Base-by-base conservation (phyloP, 1,140 invertebrate genomes). In the Agraylea sexmaculata region DNA sequence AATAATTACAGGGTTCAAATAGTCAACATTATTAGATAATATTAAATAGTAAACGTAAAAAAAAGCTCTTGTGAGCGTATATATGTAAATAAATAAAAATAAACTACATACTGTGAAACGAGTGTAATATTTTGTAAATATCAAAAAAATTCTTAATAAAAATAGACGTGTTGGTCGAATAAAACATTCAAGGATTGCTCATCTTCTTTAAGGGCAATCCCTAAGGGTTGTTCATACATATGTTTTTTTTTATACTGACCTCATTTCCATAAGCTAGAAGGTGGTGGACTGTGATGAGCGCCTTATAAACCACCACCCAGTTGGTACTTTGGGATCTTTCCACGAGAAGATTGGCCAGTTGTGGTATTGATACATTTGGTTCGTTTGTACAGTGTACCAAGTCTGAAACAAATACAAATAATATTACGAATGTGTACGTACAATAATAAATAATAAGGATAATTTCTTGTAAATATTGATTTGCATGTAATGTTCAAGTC, bases 251-350 rank as follows among this genome's bases (percentile, higher is more conserved):
- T 37, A 30, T 47, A 55, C 69, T 77, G 65, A 94, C 91, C 80
- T 99, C 94, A 72, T 98, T 99, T 58, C 95, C 95, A 75, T 97
- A 98, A 58, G 94, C 96, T 77, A 99, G 90, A 59, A 99, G 75
- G 68, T 98, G 93, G 74, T 99, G 95, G 50, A 95, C 91, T 34
- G 94, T 98, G 56, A 98, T 90, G 36, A 99, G 77, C 21, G 93
- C 82, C 69, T 99, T 99, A 67, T 95, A 99, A 25, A 98, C 93
- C 19, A 98, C 92, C 42, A 96, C 88, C 94, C 94, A 99, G 61
- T 89, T 96, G 49, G 83, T 78, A 70, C 92, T 92, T 64, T 97
- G 93, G 42, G 92, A 96, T 51, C 95, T 72, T 68, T 99, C 94
- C 57, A 99, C 91, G 48, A 99, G 75, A 47, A 98, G 72, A 74